Percentiles rank a stretch among this genome's conserved stretches.
These are phyloP conservation scores for Tachuris rubrigastra DNA, from an alignment of 2,113 vertebrate genomes.

Conservation along the genomic window DNA sequence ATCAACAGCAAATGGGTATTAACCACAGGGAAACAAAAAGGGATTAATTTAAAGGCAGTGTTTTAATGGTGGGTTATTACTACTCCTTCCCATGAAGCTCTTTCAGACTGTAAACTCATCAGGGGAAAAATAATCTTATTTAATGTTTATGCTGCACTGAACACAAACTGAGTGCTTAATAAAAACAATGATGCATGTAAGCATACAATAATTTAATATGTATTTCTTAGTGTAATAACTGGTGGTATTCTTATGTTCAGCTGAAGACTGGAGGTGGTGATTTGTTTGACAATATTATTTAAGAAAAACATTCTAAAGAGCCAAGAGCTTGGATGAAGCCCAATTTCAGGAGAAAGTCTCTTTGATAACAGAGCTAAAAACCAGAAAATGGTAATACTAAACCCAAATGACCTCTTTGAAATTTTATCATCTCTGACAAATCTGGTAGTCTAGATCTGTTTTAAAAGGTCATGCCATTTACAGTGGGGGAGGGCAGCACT, in stretches of 20 bases:
- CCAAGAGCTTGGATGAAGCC: not conserved
- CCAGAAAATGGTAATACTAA: not conserved
- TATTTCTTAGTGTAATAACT: not conserved
- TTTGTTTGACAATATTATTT: not conserved
- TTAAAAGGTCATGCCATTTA: not conserved
- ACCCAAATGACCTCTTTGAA: not conserved
- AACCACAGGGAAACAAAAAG: not conserved
- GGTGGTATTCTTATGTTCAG: not conserved
- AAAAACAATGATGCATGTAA: conserved; percentile 3
- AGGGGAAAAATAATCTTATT: conserved; percentile 8
- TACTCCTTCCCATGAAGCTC: not conserved
- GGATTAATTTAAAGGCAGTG: not conserved
- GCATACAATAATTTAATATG: not conserved
- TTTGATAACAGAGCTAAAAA: not conserved
- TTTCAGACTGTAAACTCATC: not conserved
- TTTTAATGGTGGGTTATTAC: not conserved
- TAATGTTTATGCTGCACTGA: conserved; percentile 1
- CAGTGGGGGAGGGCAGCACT: not conserved
- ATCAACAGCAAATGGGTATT: not conserved
- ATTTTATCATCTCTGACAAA: not conserved
- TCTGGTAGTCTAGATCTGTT: not conserved
- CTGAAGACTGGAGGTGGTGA: not conserved
- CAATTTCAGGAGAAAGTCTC: not conserved
- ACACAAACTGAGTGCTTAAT: not conserved
- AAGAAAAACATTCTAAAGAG: not conserved